phyloP scores from a whole-genome alignment of 2,888 invertebrate species.

The Ectemnius cavifrons region DNA sequence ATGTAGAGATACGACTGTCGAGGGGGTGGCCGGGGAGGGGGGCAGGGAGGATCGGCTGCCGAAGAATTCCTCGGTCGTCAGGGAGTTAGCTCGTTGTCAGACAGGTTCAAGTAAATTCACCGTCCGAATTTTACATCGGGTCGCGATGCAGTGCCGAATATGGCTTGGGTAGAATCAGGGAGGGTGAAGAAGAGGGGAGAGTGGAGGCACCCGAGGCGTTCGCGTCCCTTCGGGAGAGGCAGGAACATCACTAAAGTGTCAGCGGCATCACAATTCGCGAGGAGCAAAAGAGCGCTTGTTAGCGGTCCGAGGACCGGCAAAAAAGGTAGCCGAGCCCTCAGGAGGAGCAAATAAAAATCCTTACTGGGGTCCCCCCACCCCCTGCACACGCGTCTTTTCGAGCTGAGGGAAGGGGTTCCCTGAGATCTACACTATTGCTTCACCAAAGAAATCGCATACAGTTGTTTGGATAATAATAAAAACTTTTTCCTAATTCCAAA shows the following conservation, averaged over 20 bases:
- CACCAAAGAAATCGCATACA: background rate
- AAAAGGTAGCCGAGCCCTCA: slow-evolving; percentile 61
- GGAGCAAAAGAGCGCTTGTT: slow-evolving; percentile 75
- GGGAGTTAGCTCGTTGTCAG: slow-evolving; percentile 14
- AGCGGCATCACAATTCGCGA: slow-evolving; percentile 77
- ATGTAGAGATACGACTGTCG: background rate
- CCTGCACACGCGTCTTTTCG: slow-evolving; percentile 52
- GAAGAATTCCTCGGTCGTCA: slow-evolving; percentile 29
- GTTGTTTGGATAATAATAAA: background rate
- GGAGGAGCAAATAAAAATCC: slow-evolving; percentile 57
- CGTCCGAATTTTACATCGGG: slow-evolving; percentile 55
- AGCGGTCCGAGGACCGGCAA: slow-evolving; percentile 71
- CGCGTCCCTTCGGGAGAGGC: slow-evolving; percentile 58
- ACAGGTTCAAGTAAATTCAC: slow-evolving; percentile 43
- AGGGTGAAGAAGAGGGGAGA: slow-evolving; percentile 19
- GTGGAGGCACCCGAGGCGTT: slow-evolving; percentile 24
- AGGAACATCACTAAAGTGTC: slow-evolving; percentile 78
- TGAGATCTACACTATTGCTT: background rate
- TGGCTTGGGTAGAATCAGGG: slow-evolving; percentile 54
- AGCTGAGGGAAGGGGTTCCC: slow-evolving; percentile 28
- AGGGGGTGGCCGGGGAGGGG: background rate
- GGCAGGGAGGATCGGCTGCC: slow-evolving; percentile 5
- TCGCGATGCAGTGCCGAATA: slow-evolving; percentile 51
- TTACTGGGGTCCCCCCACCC: slow-evolving; percentile 23
- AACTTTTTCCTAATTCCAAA: background rate